Conservation (phyloP, 2,888 invertebrate genomes). For the Agrilus biguttatus region DNA sequence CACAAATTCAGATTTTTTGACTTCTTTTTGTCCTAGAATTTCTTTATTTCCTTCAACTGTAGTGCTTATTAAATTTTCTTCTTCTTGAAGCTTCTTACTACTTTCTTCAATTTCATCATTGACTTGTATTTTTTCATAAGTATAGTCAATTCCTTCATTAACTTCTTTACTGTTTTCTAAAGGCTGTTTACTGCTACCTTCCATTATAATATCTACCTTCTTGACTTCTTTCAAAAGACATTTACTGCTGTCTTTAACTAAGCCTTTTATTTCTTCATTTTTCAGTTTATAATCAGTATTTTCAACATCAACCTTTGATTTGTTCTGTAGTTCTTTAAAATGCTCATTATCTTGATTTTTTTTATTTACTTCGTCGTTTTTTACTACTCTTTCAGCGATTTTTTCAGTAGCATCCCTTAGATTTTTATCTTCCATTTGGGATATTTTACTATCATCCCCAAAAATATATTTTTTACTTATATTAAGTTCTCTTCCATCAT, state of each 20-base stretch:
- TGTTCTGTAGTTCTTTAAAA: neutral
- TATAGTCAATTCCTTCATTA: neutral
- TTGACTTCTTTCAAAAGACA: neutral
- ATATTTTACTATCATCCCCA: too few relatives aligned
- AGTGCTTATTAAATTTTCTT: neutral
- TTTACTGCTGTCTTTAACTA: too few relatives aligned
- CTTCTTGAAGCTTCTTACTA: neutral
- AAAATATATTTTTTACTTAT: neutral
- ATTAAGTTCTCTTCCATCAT: too few relatives aligned
- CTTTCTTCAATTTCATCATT: neutral
- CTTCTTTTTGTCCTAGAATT: neutral
- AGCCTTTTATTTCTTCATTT: neutral
- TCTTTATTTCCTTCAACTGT: conserved; percentile 1
- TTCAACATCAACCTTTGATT: neutral
- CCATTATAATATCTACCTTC: neutral
- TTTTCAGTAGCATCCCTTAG: neutral
- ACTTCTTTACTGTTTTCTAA: too few relatives aligned
- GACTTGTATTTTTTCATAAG: neutral
- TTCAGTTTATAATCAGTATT: neutral
- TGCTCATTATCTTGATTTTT: neutral
- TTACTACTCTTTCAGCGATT: neutral
- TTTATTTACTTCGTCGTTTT: neutral
- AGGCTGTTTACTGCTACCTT: too few relatives aligned
- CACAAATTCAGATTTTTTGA: conserved; percentile 1
- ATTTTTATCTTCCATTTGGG: too few relatives aligned